Evolutionary conservation across 2,888 invertebrate species (phyloP).

Genomic region (Athalia rosae): DNA sequence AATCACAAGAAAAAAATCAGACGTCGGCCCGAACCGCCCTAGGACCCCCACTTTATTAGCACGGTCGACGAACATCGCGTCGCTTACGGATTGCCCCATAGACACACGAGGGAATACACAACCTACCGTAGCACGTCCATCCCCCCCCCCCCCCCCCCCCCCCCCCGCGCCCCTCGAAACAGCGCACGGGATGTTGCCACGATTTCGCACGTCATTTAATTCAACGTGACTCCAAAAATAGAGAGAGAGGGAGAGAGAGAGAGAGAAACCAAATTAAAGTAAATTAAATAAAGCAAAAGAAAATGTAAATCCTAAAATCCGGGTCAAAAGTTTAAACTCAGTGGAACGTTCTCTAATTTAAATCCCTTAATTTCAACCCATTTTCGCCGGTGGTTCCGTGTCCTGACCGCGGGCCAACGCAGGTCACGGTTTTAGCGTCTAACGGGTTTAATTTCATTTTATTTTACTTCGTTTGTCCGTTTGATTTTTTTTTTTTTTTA

Average conservation of each 20-base stretch:
- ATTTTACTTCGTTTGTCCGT: background rate
- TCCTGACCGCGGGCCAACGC: background rate
- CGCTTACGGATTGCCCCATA: slow-evolving; percentile 33
- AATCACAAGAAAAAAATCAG: too few species aligned
- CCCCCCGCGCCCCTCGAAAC: too few species aligned
- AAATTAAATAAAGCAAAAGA: too few species aligned
- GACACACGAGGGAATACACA: slow-evolving; percentile 9
- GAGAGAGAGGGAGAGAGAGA: too few species aligned
- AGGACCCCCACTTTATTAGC: slow-evolving; percentile 25
- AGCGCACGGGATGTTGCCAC: too few species aligned
- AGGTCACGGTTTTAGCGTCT: background rate
- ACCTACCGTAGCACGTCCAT: background rate
- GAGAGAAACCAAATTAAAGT: too few species aligned
- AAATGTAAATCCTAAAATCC: too few species aligned
- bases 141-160: too few species aligned
- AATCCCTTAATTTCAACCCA: background rate
- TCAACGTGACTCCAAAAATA: too few species aligned
- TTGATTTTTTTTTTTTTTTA: background rate
- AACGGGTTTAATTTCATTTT: background rate
- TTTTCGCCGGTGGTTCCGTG: background rate
- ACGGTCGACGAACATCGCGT: background rate
- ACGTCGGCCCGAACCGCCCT: slow-evolving; percentile 26
- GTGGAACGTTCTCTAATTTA: slow-evolving; percentile 8
- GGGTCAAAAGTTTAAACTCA: slow-evolving; percentile 3
- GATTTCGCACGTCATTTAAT: too few species aligned